Evolutionary conservation across 2,797 vertebrate species (phyloP).

Genomic region (Balearica regulorum): DNA sequence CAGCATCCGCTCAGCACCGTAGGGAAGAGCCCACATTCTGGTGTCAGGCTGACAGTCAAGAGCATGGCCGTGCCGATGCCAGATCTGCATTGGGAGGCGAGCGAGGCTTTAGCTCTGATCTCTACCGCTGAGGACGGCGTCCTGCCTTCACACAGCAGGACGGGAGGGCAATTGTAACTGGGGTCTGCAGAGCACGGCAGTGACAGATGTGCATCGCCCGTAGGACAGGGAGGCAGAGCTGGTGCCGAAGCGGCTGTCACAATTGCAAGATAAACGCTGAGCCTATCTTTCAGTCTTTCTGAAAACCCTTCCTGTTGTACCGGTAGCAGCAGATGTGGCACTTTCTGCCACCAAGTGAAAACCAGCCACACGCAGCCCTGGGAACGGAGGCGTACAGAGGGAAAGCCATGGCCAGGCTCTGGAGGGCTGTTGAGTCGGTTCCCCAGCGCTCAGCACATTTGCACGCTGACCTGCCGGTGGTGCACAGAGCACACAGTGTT

Average conservation of each 20-base stretch:
- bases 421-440: not conserved
- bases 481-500: not conserved
- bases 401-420: not conserved
- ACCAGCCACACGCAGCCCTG: not conserved
- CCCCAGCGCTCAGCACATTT: not conserved
- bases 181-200: not conserved
- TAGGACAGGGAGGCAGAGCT: not conserved
- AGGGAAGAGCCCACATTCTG: not conserved
- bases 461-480: not conserved
- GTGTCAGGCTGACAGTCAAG: not conserved
- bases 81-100: not conserved
- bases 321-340: not conserved
- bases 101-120: not conserved
- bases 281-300: not conserved
- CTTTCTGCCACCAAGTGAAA: not conserved
- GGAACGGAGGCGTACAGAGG: not conserved
- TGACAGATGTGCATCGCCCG: fast-evolving
- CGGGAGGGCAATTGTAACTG: too few relatives aligned
- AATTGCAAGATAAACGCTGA: not conserved
- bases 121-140: not conserved
- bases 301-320: not conserved
- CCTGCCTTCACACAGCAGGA: not conserved
- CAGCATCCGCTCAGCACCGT: fast-evolving
- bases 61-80: not conserved
- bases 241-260: not conserved